These are phyloP conservation scores for Hyppa rectilinea DNA, from an alignment of 2,888 invertebrate genomes.

Conservation along the genomic window DNA sequence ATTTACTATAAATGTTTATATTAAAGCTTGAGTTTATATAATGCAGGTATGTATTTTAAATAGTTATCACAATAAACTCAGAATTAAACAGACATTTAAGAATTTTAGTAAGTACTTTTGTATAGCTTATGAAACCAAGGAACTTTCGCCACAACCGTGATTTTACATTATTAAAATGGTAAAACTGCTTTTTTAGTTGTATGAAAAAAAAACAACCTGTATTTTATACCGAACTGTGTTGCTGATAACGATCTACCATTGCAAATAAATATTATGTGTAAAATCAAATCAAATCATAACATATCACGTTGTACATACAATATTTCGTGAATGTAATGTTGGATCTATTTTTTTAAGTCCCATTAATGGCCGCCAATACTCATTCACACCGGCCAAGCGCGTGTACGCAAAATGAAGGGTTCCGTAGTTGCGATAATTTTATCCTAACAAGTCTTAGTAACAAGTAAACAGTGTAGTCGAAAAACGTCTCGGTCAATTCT, in stretches of 20 bases:
- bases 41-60: not conserved
- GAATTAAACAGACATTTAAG: not conserved
- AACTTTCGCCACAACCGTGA: not conserved
- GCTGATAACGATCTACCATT: not conserved
- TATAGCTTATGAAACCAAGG: not conserved
- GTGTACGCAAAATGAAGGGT: too few relatives aligned
- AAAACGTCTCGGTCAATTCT: too few relatives aligned
- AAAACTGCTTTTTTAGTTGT: not conserved
- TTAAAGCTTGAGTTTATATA: not conserved
- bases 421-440: too few relatives aligned
- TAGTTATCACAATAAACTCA: not conserved
- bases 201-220: not conserved
- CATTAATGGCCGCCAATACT: not conserved
- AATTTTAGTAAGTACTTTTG: not conserved
- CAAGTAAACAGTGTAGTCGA: too few relatives aligned
- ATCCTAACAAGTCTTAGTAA: too few relatives aligned
- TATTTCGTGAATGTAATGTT: not conserved
- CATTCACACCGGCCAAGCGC: too few relatives aligned
- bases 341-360: not conserved
- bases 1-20: not conserved
- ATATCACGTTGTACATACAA: too few relatives aligned
- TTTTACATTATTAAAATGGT: too few relatives aligned
- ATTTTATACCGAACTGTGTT: not conserved
- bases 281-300: constrained; percentile 10
- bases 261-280: not conserved